Evolutionary conservation across 1,140 invertebrate species (phyloP).

Genomic region (Dreissena rostriformis): DNA sequence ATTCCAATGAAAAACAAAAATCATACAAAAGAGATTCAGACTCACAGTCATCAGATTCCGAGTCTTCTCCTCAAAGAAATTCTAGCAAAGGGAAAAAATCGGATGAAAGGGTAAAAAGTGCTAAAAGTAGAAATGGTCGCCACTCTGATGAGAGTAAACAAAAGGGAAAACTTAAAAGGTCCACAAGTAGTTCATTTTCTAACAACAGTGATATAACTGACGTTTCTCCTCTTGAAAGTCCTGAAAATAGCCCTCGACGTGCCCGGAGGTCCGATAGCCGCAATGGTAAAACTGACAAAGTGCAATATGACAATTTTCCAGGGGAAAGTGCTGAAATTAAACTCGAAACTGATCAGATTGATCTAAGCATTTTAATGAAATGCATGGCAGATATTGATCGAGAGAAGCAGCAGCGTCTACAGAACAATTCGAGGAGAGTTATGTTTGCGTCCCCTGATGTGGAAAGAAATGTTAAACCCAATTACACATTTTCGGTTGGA

Average conservation of each 20-base stretch:
- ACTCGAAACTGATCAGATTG: slow-evolving; percentile 65
- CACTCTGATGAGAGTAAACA: slow-evolving; percentile 17
- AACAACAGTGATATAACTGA: slow-evolving; percentile 79
- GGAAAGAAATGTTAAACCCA: slow-evolving; percentile 68
- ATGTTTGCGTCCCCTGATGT: slow-evolving; percentile 72
- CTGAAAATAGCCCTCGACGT: slow-evolving; percentile 56
- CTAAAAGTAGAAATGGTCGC: slow-evolving; percentile 26
- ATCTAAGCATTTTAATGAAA: slow-evolving; percentile 78
- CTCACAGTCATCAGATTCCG: slow-evolving; percentile 19
- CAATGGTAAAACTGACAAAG: slow-evolving; percentile 45
- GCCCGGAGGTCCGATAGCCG: slow-evolving; percentile 21
- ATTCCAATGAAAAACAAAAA: not conserved
- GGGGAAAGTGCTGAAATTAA: slow-evolving; percentile 49
- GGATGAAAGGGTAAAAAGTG: slow-evolving; percentile 32
- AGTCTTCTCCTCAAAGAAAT: not conserved
- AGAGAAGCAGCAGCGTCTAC: slow-evolving; percentile 66
- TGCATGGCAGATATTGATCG: slow-evolving; percentile 78
- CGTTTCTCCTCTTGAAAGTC: slow-evolving; percentile 76
- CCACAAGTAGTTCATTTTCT: slow-evolving; percentile 62
- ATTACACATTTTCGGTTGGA: slow-evolving; percentile 73
- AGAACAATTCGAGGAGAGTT: slow-evolving; percentile 69
- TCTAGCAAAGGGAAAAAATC: not conserved
- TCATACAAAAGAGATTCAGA: not conserved
- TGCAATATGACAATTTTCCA: slow-evolving; percentile 53
- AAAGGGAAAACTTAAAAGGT: slow-evolving; percentile 3